phyloP scores from a whole-genome alignment of 2,888 invertebrate genomes.

The Teleiodes luculella region DNA sequence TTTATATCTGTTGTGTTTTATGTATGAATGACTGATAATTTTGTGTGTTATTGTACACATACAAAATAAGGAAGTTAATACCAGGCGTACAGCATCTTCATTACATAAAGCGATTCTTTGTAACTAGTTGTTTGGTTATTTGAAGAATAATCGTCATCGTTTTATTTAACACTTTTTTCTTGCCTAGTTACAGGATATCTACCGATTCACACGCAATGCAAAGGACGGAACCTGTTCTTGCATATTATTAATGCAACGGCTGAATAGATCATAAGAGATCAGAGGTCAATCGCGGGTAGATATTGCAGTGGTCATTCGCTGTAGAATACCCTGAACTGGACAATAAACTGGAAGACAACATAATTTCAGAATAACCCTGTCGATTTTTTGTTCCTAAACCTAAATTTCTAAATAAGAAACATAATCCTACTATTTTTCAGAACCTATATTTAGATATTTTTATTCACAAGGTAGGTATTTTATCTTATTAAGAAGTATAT shows the following conservation, averaged over 20 bases:
- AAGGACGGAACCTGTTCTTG: slow-evolving; percentile 53
- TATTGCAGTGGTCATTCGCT: slow-evolving; percentile 6
- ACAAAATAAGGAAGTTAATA: slow-evolving; percentile 28
- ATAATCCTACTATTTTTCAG: too few species aligned
- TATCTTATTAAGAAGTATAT: too few species aligned
- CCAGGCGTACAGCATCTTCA: slow-evolving; percentile 40
- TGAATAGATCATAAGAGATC: slow-evolving; percentile 46
- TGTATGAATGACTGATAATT: slow-evolving; percentile 15
- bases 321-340: too few species aligned
- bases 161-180: too few species aligned
- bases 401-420: too few species aligned
- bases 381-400: too few species aligned
- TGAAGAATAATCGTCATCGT: too few species aligned
- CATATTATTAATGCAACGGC: slow-evolving; percentile 54
- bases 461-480: too few species aligned
- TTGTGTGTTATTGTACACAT: slow-evolving; percentile 16
- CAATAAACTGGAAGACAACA: too few species aligned
- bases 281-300: slow-evolving; percentile 49
- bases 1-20: slow-evolving; percentile 26
- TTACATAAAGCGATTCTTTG: not conserved
- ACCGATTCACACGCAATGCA: slow-evolving; percentile 51
- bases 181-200: slow-evolving; percentile 25
- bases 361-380: too few species aligned
- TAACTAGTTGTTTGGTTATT: not conserved
- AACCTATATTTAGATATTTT: too few species aligned